Percentiles rank a stretch among this genome's conserved stretches.
Evolutionary conservation across 1,140 invertebrate genomes (phyloP).

Genomic region (Archegozetes longisetosus): DNA sequence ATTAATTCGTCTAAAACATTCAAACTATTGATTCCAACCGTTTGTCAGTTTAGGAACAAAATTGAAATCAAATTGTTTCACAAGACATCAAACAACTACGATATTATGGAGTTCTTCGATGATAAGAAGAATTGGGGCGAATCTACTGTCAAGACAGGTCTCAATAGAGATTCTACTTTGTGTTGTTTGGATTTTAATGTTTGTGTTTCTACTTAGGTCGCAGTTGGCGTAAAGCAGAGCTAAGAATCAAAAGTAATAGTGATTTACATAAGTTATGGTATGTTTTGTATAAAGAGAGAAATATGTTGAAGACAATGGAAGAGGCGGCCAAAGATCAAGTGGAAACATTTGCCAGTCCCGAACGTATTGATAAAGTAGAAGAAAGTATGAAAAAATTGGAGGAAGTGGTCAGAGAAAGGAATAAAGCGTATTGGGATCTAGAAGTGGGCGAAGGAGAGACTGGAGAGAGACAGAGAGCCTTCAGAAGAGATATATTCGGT

Average conservation of each 20-base stretch:
- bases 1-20: no score
- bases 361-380: conserved; percentile 82
- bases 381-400: conserved; percentile 93
- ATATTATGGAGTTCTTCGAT: conserved; percentile 81
- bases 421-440: conserved; percentile 69
- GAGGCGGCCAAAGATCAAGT: conserved; percentile 49
- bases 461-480: conserved; percentile 49
- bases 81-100: neutral
- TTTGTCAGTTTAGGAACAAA: no score
- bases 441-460: conserved; percentile 60
- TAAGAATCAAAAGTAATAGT: conserved; percentile 82
- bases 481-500: conserved; percentile 33
- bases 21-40: no score
- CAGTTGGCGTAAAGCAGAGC: conserved; percentile 74
- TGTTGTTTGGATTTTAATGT: conserved; percentile 10
- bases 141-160: conserved; percentile 51
- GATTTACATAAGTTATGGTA: conserved; percentile 98
- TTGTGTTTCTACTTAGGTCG: conserved; percentile 37
- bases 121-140: conserved; percentile 65
- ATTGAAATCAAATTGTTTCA: no score
- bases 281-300: conserved; percentile 84
- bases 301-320: conserved; percentile 95
- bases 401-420: conserved; percentile 74
- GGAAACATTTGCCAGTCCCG: conserved; percentile 75
- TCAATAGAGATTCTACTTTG: neutral